Evolutionary conservation across 2,113 vertebrate genomes (phyloP).

Genomic region (Desmodus rotundus): DNA sequence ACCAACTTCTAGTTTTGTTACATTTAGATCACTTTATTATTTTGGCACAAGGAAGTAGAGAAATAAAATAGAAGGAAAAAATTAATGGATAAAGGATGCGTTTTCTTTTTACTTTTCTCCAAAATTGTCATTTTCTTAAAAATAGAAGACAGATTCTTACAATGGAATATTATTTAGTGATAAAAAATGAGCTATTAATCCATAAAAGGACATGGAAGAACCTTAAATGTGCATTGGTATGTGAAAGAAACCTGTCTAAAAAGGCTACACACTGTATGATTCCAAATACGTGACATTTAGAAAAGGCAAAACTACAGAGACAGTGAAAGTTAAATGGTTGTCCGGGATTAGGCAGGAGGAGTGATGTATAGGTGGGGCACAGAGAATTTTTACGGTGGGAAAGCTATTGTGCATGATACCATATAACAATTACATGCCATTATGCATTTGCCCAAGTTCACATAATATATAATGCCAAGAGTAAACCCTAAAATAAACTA

Average conservation of each 20-base stretch:
- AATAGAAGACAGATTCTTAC: neutral
- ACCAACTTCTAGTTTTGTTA: neutral
- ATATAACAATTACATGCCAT: fast-evolving
- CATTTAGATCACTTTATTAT: neutral
- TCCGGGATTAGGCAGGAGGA: neutral
- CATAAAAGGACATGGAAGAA: fast-evolving
- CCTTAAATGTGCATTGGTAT: fast-evolving
- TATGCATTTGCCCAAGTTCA: fast-evolving
- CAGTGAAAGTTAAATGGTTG: neutral
- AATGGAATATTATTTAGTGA: neutral
- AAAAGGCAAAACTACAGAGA: neutral
- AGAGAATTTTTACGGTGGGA: neutral
- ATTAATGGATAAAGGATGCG: neutral
- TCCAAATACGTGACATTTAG: neutral
- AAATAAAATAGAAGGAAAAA: neutral
- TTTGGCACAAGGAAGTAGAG: neutral
- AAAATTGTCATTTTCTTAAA: neutral
- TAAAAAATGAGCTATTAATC: neutral
- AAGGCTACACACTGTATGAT: fast-evolving
- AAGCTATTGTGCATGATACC: fast-evolving
- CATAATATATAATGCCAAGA: fast-evolving
- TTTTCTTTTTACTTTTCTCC: neutral
- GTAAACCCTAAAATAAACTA: neutral
- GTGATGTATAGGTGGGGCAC: fast-evolving
- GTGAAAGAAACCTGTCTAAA: neutral